phyloP scores from a whole-genome alignment of 2,797 vertebrate genomes.

The Trematomus bernacchii region DNA sequence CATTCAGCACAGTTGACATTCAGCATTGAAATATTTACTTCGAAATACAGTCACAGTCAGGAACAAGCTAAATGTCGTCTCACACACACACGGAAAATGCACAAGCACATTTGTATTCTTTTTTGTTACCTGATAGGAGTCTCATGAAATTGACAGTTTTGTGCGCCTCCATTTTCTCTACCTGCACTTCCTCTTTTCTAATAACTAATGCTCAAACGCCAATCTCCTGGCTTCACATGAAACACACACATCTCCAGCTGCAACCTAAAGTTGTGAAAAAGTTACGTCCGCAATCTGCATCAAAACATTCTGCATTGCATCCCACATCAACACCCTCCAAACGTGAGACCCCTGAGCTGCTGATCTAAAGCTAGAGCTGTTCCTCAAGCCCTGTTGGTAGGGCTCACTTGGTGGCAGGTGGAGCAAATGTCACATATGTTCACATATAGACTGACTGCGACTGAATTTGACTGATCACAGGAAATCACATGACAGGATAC shows the following conservation, averaged over 20 bases:
- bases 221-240: neutral
- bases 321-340: neutral
- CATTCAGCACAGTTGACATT: neutral
- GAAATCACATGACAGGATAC: conserved; percentile 79
- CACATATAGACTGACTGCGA: neutral
- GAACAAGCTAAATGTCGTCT: neutral
- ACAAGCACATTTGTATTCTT: neutral
- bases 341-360: neutral
- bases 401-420: conserved; percentile 30
- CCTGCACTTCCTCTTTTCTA: conserved; percentile 32
- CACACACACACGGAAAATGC: neutral
- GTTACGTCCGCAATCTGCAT: conserved; percentile 27
- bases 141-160: conserved; percentile 50
- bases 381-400: neutral
- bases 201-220: neutral
- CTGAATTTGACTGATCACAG: conserved; percentile 43
- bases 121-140: conserved; percentile 75
- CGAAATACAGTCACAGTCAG: neutral
- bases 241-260: conserved; percentile 9
- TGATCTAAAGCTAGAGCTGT: neutral
- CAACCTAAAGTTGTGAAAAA: conserved; percentile 2
- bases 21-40: neutral
- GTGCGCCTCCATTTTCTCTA: conserved; percentile 56
- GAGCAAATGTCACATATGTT: conserved; percentile 16
- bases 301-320: neutral